These are phyloP conservation scores for Drosophila bifasciata DNA, from an alignment of 1,140 invertebrate species.

Conservation along the genomic window DNA sequence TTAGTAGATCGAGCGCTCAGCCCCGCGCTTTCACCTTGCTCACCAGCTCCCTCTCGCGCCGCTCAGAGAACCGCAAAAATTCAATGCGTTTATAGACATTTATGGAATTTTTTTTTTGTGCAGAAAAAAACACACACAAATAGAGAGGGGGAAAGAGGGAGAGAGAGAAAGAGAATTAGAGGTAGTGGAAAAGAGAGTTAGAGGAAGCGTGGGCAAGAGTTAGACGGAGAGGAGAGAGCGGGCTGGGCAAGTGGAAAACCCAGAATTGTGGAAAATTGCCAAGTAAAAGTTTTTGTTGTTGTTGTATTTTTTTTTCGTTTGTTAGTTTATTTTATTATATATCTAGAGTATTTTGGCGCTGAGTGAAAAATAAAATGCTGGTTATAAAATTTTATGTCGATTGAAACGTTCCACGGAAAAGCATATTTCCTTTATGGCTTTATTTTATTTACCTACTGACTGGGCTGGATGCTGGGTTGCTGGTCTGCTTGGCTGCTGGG, in stretches of 20 bases:
- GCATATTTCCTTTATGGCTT: slow-evolving; percentile 78
- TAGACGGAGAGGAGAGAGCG: slow-evolving; percentile 7
- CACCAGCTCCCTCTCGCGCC: background rate
- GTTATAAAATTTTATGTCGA: slow-evolving; percentile 76
- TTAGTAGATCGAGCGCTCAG: slow-evolving; percentile 30
- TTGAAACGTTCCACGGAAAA: slow-evolving; percentile 70
- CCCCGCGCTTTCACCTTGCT: too few relatives aligned
- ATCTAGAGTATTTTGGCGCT: slow-evolving; percentile 27
- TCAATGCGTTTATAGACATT: slow-evolving; percentile 63
- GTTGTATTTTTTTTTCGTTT: slow-evolving; percentile 38
- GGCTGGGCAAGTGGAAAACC: slow-evolving; percentile 3
- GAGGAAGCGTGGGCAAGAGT: too few relatives aligned
- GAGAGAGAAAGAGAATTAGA: too few relatives aligned
- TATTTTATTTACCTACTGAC: slow-evolving; percentile 73
- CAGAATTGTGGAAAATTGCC: slow-evolving; percentile 24
- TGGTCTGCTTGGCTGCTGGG: too few relatives aligned
- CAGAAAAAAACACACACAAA: slow-evolving; percentile 43
- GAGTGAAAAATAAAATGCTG: slow-evolving; percentile 74
- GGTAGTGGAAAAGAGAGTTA: too few relatives aligned
- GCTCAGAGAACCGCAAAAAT: slow-evolving; percentile 36
- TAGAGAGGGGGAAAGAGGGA: slow-evolving; percentile 15
- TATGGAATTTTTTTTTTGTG: slow-evolving; percentile 59
- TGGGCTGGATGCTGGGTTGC: slow-evolving; percentile 8
- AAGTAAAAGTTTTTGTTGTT: slow-evolving; percentile 52
- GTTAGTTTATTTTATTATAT: slow-evolving; percentile 26